Evolutionary conservation across 2,888 invertebrate genomes (phyloP), one percentile per base, ranked within the genome.

Genomic region (Aphrophora alni): DNA sequence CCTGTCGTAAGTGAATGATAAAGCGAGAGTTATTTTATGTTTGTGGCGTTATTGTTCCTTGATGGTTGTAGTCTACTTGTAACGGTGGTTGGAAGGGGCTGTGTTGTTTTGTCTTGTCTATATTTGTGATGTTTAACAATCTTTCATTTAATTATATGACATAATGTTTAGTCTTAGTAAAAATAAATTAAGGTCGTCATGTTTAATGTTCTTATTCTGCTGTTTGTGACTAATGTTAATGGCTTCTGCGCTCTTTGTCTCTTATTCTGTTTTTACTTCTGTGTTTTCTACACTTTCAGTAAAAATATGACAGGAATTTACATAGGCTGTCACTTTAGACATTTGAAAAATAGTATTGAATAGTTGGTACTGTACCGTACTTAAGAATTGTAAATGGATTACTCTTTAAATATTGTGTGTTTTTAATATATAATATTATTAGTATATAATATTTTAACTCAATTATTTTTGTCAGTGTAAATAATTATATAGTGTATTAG

Each of bases 1-100:
- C 92, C 87, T 95, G 95, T 91, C 92, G 93, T 93, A 93, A 93
- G 93, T 93, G 88, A 21, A 59, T 59, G 59, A n/a, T 2, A 59
- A n/a, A 59, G 59, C 59, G 59, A 21, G 21, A 21, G 21, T 59
- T 59, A 59, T 21, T 59, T 21, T 59, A 21, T 59, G 59, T 59
- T 59, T 59, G 59, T 59, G 59, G 1, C 21, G 44, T 44, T 14
- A 44, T 7, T 44, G 44, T 44, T 17, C 2, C 14, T 44, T 14
- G 12, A 17, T 44, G 44, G 44, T 44, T 44, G 44, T 44, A 44
- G 12, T 2, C 44, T 33, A 33, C 10, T 7, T 12, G 17, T 44
- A 8, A 44, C n/a, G 38, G 75, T 75, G 75, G 17, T 59, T 59
- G 59, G 21, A 5, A 21, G 10, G 59, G 59, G n/a, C 21, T 59